Base-by-base conservation (phyloP, 2,797 vertebrate species). In the Bovichtus diacanthus region DNA sequence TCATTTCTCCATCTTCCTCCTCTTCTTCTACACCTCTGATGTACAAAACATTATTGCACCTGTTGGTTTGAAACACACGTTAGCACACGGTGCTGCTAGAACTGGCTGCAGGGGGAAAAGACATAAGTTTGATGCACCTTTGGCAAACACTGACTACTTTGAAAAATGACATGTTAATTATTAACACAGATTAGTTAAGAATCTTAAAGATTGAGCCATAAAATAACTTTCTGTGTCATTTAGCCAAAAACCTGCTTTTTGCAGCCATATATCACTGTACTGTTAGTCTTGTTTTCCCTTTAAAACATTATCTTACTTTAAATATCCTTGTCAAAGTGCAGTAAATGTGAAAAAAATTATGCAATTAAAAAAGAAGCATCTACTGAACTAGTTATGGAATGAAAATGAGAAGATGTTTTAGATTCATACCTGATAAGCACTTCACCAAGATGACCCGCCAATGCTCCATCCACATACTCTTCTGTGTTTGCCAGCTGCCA, bases 1-100 rank as follows among this genome's bases (percentile, higher is more conserved):
- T 96, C 98, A 99, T 99, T 90, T 99, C 98, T 78, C 98, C 98
- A 58, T 99, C 98, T 93, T 99, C 98, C 85, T 99, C 98, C 63
- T 99, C 98, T 84, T 99, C 98, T 94, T 99, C 98, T 72, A 99
- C 98, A 27, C 98, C 98, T 93, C 98, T 94, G 92, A 99, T 99
- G 95, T 99, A 99, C 90, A 99, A 93, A 75, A 99, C 98, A 65
- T 99, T 99, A 95, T 99, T 99, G 92, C 98, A 99, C 86, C 98
- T 99, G 95, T 27, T 87, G 88, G 31, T 4, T 53, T 1, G 3
- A 64, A 88, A 84, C 55, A 76, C 25, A 55, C 1, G 21, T 82
- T 18, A 87, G 29, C 8, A 21, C 21, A 34, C 4, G 39, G 6
- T 2, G 38, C 5, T 21, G 7, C 2, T 21, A 18, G 2, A n/a